These are phyloP conservation scores for Octopus bimaculoides DNA, from an alignment of 1,140 invertebrate genomes.

Conservation along the genomic window DNA sequence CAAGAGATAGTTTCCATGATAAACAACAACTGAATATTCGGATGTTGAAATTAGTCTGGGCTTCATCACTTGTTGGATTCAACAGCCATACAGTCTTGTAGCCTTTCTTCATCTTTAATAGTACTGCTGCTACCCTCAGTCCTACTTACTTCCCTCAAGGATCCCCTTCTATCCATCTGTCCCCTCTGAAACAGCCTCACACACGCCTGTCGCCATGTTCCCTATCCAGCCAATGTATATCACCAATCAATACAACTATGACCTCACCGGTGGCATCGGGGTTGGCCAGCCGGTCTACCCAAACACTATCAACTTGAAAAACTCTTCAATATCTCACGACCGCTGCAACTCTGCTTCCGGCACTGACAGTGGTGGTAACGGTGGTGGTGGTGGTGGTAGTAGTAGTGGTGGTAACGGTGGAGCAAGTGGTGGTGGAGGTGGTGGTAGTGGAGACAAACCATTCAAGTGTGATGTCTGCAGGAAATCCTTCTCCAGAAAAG, in stretches of 20 bases:
- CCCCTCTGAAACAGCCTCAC: no score
- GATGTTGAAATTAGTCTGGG: no score
- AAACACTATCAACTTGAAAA: background rate
- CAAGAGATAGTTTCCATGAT: no score
- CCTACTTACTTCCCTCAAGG: no score
- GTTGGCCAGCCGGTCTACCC: background rate
- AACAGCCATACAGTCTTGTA: no score
- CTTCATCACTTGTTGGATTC: no score
- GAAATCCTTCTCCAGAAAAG: background rate
- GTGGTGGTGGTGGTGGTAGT: background rate
- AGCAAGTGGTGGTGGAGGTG: background rate
- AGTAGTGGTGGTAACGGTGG: background rate
- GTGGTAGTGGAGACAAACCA: conserved; percentile 5
- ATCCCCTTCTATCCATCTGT: no score
- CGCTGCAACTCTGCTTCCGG: background rate
- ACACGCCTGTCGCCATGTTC: background rate
- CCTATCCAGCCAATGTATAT: background rate
- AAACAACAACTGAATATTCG: no score
- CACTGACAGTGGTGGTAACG: background rate
- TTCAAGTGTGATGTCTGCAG: conserved; percentile 59
- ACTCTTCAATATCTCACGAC: background rate
- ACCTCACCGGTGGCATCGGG: background rate
- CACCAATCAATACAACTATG: background rate
- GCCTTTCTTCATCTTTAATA: no score
- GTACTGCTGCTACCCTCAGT: no score